phyloP scores from a whole-genome alignment of 2,888 invertebrate species.

The Dione vanillae region DNA sequence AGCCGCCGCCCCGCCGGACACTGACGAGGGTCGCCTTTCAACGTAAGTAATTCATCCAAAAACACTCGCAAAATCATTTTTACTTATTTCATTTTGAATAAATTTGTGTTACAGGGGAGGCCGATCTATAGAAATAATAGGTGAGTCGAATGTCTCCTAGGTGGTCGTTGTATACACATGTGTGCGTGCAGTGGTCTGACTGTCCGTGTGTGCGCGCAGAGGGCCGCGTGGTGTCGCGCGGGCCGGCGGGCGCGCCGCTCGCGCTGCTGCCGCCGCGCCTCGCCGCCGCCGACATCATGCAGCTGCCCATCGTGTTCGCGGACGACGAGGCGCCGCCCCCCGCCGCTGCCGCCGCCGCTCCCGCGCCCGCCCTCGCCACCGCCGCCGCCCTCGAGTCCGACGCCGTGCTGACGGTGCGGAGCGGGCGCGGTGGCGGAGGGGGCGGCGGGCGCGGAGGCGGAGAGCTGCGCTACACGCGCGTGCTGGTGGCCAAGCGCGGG shows the following conservation, averaged over 20 bases:
- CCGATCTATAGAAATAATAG: constrained; percentile 54
- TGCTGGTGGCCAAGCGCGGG: constrained; percentile 67
- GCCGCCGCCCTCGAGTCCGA: background rate
- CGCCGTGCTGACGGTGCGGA: constrained; percentile 38
- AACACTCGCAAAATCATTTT: too few relatives aligned
- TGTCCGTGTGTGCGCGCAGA: constrained; percentile 47
- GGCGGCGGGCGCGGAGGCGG: background rate
- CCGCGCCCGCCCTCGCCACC: background rate
- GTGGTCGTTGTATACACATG: too few relatives aligned
- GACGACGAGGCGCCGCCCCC: constrained; percentile 70
- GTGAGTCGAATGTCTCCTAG: constrained; percentile 43
- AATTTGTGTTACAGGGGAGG: constrained; percentile 43
- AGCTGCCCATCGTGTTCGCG: constrained; percentile 86
- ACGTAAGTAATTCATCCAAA: constrained; percentile 1
- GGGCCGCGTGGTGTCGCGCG: constrained; percentile 62
- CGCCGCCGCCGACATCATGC: constrained; percentile 79
- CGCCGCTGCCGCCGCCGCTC: constrained; percentile 25
- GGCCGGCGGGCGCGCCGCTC: constrained; percentile 59
- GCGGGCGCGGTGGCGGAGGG: constrained; percentile 12
- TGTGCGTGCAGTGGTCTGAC: too few relatives aligned
- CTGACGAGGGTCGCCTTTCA: background rate
- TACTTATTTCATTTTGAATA: background rate
- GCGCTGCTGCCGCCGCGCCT: constrained; percentile 58
- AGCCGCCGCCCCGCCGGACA: background rate
- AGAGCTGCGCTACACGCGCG: constrained; percentile 57